A percentile compares a stretch with the other conserved stretches of the same genome.
Conservation (phyloP, 1,140 invertebrate species). For the Euura lappo region DNA sequence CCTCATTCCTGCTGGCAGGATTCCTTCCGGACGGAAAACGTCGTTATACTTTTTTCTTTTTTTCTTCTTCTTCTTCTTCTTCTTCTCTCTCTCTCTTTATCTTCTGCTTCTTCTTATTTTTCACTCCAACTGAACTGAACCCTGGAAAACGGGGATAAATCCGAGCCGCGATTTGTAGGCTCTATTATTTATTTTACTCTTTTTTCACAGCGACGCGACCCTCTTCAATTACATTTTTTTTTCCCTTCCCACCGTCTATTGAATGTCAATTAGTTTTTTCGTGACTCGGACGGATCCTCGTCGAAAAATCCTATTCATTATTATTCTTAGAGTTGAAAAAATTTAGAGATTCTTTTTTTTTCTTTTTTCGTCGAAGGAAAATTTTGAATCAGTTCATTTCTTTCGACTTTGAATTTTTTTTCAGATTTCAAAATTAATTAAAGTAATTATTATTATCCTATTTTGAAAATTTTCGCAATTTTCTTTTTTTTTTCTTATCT, state of each 20-base stretch:
- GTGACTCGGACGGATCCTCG: not conserved
- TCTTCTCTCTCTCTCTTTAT: not conserved
- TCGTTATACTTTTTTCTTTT: not conserved
- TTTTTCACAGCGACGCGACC: not conserved
- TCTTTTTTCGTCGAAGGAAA: no score
- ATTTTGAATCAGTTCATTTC: no score
- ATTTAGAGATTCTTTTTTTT: no score
- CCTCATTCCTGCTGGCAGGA: not conserved
- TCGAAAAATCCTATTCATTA: not conserved
- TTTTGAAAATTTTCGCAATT: no score
- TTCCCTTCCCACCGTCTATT: no score
- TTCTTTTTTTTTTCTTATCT: no score
- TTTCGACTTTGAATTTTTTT: no score
- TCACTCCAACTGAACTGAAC: not conserved
- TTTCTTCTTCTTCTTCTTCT: not conserved
- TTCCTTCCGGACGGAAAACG: constrained; percentile 6
- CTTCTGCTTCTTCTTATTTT: not conserved
- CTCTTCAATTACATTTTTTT: no score
- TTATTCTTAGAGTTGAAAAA: not conserved
- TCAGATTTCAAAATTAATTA: no score
- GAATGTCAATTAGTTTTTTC: no score
- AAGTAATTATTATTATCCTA: no score
- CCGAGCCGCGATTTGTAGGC: not conserved
- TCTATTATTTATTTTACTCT: not conserved
- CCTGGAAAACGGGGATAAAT: not conserved